Evolutionary conservation across 2,797 vertebrate genomes (phyloP), one percentile per base, ranked within the genome.

Genomic region (Myiotriccus ornatus): DNA sequence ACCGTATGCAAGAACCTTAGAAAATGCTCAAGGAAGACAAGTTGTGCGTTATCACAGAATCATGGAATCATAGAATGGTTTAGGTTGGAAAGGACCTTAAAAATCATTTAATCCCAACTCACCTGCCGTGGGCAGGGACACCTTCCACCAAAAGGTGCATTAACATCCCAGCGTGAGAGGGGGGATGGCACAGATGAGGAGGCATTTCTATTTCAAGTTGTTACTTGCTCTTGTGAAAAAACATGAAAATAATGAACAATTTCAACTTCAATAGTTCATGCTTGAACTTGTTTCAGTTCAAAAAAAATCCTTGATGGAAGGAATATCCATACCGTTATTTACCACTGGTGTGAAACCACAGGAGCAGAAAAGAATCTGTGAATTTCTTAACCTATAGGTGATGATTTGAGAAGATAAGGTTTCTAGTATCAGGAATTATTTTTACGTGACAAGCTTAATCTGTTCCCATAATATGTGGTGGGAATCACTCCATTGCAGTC

Each of bases 1-100:
- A 46, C 3, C 0, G 0, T 14, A 23, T 34, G 11, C 28, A 75
- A 84, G 41, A 73, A 12, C 7, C 27, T 19, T 27, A 70, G 59
- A 70, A 77, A 63, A 57, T 43, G 21, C 27, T 35, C 10, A 9
- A 11, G 56, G n/a, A 80, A 30, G 23, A 60, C 5, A 27, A 64
- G 24, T 6, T 75, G 23, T 43, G 23, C 25, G 7, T 55, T 67
- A 16, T 34, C 24, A 46, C 12, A 77, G 24, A 57, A 44, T n/a
- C 9, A n/a, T 2, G 3, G 56, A 63, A 50, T 50, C 24, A 65
- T 34, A 64, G 28, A 77, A 59, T 27, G 18, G 15, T 59, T 65
- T 41, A 21, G 25, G 30, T 52, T 59, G 30, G 44, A 65, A 78
- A n/a, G 9, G n/a, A 57, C 14, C 18, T 39, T 34, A 52, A 67